Conservation (phyloP, 2,888 invertebrate species). For the Pegoplata infirma region DNA sequence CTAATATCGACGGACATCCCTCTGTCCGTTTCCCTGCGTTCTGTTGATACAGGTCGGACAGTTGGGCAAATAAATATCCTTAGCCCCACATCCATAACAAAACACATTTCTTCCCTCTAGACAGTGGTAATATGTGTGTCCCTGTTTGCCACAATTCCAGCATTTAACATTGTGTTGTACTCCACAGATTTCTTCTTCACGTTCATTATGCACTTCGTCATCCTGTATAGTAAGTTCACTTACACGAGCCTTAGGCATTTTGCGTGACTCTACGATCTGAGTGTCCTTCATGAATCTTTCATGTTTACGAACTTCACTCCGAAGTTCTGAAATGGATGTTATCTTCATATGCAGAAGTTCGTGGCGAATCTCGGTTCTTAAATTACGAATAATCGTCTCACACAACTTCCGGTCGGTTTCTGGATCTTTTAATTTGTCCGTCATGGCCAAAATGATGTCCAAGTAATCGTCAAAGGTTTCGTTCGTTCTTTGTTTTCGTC, state of each 20-base stretch:
- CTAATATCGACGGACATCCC: constrained; percentile 30
- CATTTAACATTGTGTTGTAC: background rate
- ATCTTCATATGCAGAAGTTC: background rate
- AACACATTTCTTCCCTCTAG: background rate
- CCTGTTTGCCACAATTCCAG: constrained; percentile 11
- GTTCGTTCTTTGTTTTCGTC: constrained; percentile 7
- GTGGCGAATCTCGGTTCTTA: constrained; percentile 8
- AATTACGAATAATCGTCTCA: constrained; percentile 1
- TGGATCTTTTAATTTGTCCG: background rate
- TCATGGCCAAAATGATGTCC: background rate
- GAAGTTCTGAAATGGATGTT: background rate
- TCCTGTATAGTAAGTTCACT: background rate
- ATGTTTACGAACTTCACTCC: background rate
- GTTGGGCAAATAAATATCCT: constrained; percentile 16
- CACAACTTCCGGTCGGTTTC: constrained; percentile 7
- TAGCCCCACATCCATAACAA: constrained; percentile 27
- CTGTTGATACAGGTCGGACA: constrained; percentile 4
- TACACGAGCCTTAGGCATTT: background rate
- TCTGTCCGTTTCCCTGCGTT: constrained; percentile 12
- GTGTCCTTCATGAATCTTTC: constrained; percentile 9
- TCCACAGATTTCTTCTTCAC: background rate
- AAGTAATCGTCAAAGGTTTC: constrained; percentile 5
- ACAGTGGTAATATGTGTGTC: constrained; percentile 6
- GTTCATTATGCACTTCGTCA: background rate
- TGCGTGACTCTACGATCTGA: background rate